phyloP scores from a whole-genome alignment of 1,140 invertebrate genomes.

The Achroia grisella region DNA sequence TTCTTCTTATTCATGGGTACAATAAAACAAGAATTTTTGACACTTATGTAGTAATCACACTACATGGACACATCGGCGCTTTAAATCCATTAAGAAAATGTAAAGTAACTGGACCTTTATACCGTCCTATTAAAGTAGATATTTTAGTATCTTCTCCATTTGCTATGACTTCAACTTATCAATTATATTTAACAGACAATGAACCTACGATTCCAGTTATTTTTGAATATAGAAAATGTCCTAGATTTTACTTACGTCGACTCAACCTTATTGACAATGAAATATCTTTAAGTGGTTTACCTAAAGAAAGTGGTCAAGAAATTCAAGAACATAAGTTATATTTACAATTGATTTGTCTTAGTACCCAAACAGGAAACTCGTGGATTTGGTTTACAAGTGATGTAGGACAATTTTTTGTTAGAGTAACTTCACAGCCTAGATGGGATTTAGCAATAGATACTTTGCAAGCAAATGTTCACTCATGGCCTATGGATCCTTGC shows the following conservation, averaged over 20 bases:
- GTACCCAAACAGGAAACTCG: conserved; percentile 40
- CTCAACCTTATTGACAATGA: conserved; percentile 54
- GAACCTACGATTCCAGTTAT: conserved; percentile 46
- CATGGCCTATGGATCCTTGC: conserved; percentile 53
- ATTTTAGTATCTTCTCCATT: conserved; percentile 51
- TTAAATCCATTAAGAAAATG: conserved; percentile 45
- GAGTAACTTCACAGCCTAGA: conserved; percentile 47
- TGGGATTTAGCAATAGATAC: conserved; percentile 55
- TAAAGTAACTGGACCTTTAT: conserved; percentile 53
- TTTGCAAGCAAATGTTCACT: conserved; percentile 35
- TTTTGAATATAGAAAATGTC: conserved; percentile 26
- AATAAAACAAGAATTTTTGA: conserved; percentile 64
- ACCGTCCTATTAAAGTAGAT: conserved; percentile 54
- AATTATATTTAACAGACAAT: conserved; percentile 39
- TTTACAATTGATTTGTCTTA: conserved; percentile 51
- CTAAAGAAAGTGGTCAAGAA: conserved; percentile 44
- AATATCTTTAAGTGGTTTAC: conserved; percentile 36
- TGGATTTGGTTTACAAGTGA: conserved; percentile 60
- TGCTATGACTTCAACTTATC: conserved; percentile 20
- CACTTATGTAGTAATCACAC: conserved; percentile 50
- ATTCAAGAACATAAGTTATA: conserved; percentile 46
- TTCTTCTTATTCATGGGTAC: conserved; percentile 55
- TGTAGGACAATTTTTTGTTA: conserved; percentile 55
- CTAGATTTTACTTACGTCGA: conserved; percentile 39
- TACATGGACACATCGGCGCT: conserved; percentile 32